Conservation (phyloP, 2,888 invertebrate species). For the Tipula vernalis region DNA sequence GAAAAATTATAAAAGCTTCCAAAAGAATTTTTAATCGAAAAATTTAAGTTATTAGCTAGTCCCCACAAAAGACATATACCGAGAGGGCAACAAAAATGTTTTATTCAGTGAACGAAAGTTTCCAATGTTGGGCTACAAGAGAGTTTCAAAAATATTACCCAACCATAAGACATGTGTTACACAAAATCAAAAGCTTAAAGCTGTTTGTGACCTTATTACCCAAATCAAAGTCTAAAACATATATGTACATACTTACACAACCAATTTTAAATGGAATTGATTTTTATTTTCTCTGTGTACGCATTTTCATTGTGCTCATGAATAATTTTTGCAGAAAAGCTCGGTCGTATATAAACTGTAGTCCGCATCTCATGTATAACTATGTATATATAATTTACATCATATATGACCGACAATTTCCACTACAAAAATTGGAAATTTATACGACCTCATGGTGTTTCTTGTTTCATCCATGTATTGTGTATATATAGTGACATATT, state of each 20-base stretch:
- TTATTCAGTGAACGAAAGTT: neutral
- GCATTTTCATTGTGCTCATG: neutral
- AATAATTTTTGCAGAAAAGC: neutral
- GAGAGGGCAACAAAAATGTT: neutral
- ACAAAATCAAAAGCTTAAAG: neutral
- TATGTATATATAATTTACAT: no score
- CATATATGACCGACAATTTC: no score
- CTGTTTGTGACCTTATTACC: neutral
- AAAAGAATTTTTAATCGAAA: neutral
- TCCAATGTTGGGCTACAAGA: neutral
- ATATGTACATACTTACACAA: neutral
- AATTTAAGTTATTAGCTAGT: neutral
- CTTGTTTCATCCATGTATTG: neutral
- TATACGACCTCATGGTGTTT: neutral
- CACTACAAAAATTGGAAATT: neutral
- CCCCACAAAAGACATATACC: neutral
- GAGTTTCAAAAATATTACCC: neutral
- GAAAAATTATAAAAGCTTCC: neutral
- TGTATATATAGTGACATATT: no score
- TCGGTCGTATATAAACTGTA: neutral
- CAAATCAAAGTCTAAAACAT: neutral
- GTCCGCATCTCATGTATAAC: neutral
- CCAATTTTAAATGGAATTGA: neutral
- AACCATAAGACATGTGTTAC: neutral
- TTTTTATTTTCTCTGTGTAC: neutral